Conservation (phyloP, 2,797 vertebrate genomes). For the Arnoldichthys spilopterus region DNA sequence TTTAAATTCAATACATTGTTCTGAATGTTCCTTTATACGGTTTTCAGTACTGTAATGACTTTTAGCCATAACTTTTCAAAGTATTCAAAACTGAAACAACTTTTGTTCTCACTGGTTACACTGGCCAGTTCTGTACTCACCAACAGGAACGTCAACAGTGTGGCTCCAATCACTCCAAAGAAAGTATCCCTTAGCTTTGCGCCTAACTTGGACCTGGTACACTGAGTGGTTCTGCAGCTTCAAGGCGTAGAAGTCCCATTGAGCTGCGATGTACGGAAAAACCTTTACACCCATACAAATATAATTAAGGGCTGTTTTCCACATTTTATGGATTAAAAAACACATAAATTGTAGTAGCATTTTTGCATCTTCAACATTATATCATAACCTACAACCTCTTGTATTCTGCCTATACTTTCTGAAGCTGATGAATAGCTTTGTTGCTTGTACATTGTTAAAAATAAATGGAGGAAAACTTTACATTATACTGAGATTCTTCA, state of each 20-base stretch:
- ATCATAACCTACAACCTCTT: background rate
- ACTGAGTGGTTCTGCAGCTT: conserved; percentile 48
- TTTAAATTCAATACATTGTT: no score
- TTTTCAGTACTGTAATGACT: no score
- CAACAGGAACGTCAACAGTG: conserved; percentile 64
- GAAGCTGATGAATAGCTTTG: background rate
- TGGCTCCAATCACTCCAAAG: conserved; percentile 76
- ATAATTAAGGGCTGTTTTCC: background rate
- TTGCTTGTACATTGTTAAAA: no score
- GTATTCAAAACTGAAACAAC: no score
- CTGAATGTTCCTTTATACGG: no score
- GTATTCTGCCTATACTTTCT: background rate
- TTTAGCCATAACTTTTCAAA: no score
- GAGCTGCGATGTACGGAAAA: background rate
- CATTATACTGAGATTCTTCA: no score
- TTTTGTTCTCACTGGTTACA: background rate
- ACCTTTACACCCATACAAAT: conserved; percentile 41
- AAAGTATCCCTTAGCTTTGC: conserved; percentile 51
- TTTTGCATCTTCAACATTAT: background rate
- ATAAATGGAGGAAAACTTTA: no score
- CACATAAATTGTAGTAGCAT: background rate
- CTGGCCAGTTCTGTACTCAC: conserved; percentile 55
- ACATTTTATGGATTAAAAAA: background rate
- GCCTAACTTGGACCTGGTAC: conserved; percentile 69
- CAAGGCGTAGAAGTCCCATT: conserved; percentile 60